Conservation (phyloP, 1,140 invertebrate species). For the Aphelinus certus region DNA sequence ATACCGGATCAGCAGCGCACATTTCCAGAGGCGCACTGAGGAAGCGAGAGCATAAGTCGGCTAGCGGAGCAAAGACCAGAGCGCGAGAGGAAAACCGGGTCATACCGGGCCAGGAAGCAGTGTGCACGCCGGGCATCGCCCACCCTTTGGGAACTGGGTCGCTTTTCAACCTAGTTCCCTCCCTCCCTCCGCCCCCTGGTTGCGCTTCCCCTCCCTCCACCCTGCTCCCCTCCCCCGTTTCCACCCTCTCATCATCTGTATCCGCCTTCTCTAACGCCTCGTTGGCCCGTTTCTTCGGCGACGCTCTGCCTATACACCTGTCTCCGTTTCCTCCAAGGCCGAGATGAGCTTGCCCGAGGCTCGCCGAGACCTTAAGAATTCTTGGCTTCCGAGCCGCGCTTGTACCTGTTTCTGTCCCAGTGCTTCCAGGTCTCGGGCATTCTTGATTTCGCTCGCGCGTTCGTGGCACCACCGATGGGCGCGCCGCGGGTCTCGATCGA, state of each 20-base stretch:
- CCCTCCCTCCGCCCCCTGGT: neutral
- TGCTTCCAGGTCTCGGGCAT: neutral
- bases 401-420: neutral
- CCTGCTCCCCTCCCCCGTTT: neutral
- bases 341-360: too few species aligned
- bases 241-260: neutral
- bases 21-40: too few species aligned
- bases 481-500: too few species aligned
- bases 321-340: too few species aligned
- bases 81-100: conserved; percentile 43
- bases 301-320: too few species aligned
- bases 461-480: too few species aligned
- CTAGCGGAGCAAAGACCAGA: conserved; percentile 30
- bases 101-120: conserved; percentile 45
- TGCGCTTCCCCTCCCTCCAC: neutral
- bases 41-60: conserved; percentile 21
- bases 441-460: neutral
- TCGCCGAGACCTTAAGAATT: neutral
- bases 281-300: conserved; percentile 9
- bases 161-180: conserved; percentile 45
- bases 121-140: conserved; percentile 43
- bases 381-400: neutral
- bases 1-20: too few species aligned
- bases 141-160: conserved; percentile 48
- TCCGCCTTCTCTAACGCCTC: neutral